Conservation (phyloP, 1,140 invertebrate genomes). For the Choristoneura fumiferana region DNA sequence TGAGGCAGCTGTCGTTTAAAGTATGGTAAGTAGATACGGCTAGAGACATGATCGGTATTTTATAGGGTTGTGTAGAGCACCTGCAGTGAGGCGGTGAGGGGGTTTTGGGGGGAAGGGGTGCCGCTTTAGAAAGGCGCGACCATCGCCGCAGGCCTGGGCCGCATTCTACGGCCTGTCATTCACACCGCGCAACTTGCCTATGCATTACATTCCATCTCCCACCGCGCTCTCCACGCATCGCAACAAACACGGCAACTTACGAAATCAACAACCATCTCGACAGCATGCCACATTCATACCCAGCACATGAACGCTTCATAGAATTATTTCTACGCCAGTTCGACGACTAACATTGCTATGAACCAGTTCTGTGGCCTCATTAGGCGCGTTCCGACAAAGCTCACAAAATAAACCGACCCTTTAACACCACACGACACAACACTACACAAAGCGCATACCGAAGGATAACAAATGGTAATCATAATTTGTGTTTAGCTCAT, state of each 20-base stretch:
- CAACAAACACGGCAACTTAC: slow-evolving; percentile 50
- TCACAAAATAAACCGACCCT: slow-evolving; percentile 49
- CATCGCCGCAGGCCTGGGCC: slow-evolving; percentile 72
- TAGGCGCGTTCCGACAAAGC: slow-evolving; percentile 45
- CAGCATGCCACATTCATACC: slow-evolving; percentile 39
- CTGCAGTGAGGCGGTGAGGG: slow-evolving; percentile 53
- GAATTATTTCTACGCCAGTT: slow-evolving; percentile 64
- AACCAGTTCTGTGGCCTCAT: slow-evolving; percentile 67
- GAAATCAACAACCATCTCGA: slow-evolving; percentile 51
- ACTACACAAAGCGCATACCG: slow-evolving; percentile 51
- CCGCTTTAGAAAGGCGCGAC: slow-evolving; percentile 78
- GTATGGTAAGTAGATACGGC: slow-evolving; percentile 70
- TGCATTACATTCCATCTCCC: slow-evolving; percentile 74
- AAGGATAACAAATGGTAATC: slow-evolving; percentile 76
- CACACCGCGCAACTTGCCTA: slow-evolving; percentile 76
- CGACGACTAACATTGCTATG: slow-evolving; percentile 55
- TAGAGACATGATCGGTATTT: slow-evolving; percentile 74
- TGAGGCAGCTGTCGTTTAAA: slow-evolving; percentile 65
- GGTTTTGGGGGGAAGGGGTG: slow-evolving; percentile 48
- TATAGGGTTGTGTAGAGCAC: slow-evolving; percentile 74
- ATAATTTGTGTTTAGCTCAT: slow-evolving; percentile 77
- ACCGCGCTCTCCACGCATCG: slow-evolving; percentile 58
- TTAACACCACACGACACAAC: slow-evolving; percentile 43
- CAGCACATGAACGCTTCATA: slow-evolving; percentile 54
- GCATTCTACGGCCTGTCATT: slow-evolving; percentile 78